Conservation (phyloP, 1,140 invertebrate genomes). For the Tetraneura akinire region DNA sequence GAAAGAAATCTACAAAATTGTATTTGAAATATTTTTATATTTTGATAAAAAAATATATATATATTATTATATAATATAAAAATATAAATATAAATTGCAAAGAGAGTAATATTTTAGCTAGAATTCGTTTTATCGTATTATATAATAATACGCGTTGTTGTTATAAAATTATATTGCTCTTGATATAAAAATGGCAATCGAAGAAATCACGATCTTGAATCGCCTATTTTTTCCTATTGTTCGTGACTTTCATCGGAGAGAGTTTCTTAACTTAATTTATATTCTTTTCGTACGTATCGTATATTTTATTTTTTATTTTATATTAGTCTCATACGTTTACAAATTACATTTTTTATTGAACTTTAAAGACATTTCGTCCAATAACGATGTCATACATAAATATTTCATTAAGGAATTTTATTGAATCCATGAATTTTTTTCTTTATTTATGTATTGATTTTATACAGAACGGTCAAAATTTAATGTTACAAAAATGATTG, state of each 20-base stretch:
- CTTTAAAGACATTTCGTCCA: neutral
- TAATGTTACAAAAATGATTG: too few relatives aligned
- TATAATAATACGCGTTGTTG: neutral
- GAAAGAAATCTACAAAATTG: too few relatives aligned
- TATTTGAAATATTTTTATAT: too few relatives aligned
- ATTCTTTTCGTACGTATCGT: neutral
- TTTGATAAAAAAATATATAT: too few relatives aligned
- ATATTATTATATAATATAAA: too few relatives aligned
- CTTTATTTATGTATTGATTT: too few relatives aligned
- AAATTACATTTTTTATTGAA: neutral
- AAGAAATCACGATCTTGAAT: neutral
- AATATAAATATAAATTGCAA: too few relatives aligned
- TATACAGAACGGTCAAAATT: too few relatives aligned
- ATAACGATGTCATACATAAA: too few relatives aligned
- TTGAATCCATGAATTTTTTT: too few relatives aligned
- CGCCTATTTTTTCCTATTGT: neutral
- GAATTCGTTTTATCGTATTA: neutral
- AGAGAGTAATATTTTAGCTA: neutral
- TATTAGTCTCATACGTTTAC: neutral
- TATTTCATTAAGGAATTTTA: too few relatives aligned
- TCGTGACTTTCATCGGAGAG: slow-evolving; percentile 28
- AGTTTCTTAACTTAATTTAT: neutral
- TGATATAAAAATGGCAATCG: slow-evolving; percentile 21
- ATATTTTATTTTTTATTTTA: too few relatives aligned
- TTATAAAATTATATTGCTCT: slow-evolving; percentile 20